Evolutionary conservation across 2,797 vertebrate genomes (phyloP), one percentile per base, ranked within the genome.

Genomic region (Helarctos malayanus): DNA sequence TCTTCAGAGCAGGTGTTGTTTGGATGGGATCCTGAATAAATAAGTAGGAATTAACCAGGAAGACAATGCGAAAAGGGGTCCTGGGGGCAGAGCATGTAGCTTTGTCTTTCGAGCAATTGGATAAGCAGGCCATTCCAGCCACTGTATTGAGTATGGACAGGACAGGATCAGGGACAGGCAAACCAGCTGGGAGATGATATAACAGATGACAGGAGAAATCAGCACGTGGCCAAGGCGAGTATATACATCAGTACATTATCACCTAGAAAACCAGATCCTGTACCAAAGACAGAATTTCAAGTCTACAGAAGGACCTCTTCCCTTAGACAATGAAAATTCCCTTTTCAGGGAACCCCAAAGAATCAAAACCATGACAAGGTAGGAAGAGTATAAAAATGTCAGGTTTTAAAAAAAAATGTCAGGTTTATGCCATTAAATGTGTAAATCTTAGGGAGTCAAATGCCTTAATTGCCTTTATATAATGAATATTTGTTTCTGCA

Each of bases 51-150:
- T 38, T 23, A 32, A 52, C 47, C 57, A 68, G 16, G 45, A 12
- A 41, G 78, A 85, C n/a, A 18, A n/a, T 29, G 21, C 59, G 76
- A 32, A 75, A 61, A 27, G 38, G 32, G 8, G 25, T 12, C 13
- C 3, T 3, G 14, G 41, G 45, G 63, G 13, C 21, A n/a, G 32
- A n/a, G 5, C 5, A 0, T 0, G 0, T 1, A 41, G 56, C 9
- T 47, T 12, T 16, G 21, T 4, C 13, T 76, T 49, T 29, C 6
- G 23, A 56, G 27, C 4, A 13, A 21, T 1, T 29, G 6, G 18
- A 29, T 10, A 9, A 19, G 5, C 19, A 65, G 16, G 13, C 0
- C 9, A 38, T 45, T 76, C 47, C 63, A 45, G 7, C 0, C 0
- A 29, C 12, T 32, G 2, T 9, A 0, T 13, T 2, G 41, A 29